Conservation (phyloP, 2,888 invertebrate genomes). For the Lucinisca nassula region DNA sequence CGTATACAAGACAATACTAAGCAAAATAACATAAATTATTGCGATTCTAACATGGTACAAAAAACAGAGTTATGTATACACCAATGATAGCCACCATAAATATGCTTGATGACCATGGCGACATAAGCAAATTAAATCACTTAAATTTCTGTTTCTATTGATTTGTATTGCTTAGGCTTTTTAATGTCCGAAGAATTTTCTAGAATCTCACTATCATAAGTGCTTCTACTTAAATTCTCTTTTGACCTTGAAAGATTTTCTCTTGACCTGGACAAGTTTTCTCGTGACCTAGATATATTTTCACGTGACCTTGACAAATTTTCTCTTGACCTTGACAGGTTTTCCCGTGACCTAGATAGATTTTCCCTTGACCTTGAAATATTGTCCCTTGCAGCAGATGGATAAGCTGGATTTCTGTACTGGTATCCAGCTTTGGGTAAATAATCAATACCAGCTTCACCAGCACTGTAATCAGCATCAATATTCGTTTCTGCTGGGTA, state of each 20-base stretch:
- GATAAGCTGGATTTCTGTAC: neutral
- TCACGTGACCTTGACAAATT: slow-evolving; percentile 54
- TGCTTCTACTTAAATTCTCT: neutral
- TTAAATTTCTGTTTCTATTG: slow-evolving; percentile 68
- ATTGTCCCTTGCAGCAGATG: slow-evolving; percentile 3
- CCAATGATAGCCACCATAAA: too few relatives aligned
- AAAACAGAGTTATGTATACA: too few relatives aligned
- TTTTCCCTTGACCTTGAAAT: slow-evolving; percentile 58
- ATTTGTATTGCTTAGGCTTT: slow-evolving; percentile 65
- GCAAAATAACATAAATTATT: too few relatives aligned
- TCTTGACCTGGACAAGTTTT: slow-evolving; percentile 49
- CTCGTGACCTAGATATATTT: slow-evolving; percentile 51
- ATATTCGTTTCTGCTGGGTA: slow-evolving; percentile 5
- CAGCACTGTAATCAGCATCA: neutral
- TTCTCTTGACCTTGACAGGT: slow-evolving; percentile 53
- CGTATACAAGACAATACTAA: too few relatives aligned
- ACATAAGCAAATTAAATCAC: too few relatives aligned
- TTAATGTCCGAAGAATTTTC: slow-evolving; percentile 59
- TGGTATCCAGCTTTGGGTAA: slow-evolving; percentile 40
- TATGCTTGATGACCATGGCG: too few relatives aligned
- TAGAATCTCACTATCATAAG: slow-evolving; percentile 36
- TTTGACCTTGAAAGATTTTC: slow-evolving; percentile 43
- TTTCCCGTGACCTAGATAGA: slow-evolving; percentile 57
- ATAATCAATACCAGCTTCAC: slow-evolving; percentile 54
- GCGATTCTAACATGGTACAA: too few relatives aligned